Evolutionary conservation across 1,140 invertebrate genomes (phyloP).

Genomic region (Brachionus asplanchnoidis): DNA sequence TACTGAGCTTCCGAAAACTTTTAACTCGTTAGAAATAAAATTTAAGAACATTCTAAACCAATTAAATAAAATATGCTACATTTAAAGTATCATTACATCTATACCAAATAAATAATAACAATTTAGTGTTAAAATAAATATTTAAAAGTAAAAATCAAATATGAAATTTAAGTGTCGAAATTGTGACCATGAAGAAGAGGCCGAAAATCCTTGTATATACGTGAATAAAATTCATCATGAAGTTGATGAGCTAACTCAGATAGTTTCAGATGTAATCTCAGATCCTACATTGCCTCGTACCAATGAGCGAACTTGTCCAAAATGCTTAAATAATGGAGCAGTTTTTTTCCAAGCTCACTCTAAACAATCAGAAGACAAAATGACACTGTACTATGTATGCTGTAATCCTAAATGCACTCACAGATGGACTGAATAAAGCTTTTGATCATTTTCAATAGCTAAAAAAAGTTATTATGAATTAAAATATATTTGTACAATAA

Average conservation of each 20-base stretch:
- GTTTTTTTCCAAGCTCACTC: constrained; percentile 93
- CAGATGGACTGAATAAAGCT: constrained; percentile 85
- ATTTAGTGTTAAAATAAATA: too few species aligned
- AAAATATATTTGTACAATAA: background rate
- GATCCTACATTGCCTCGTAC: constrained; percentile 95
- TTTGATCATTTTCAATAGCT: background rate
- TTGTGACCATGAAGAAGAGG: constrained; percentile 90
- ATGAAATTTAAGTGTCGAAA: constrained; percentile 71
- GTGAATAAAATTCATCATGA: constrained; percentile 99
- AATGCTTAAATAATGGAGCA: constrained; percentile 83
- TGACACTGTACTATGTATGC: constrained; percentile 98
- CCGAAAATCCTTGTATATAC: constrained; percentile 97
- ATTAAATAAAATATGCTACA: too few species aligned
- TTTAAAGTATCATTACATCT: too few species aligned
- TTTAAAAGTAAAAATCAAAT: background rate
- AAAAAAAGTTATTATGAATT: background rate
- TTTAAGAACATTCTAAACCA: too few species aligned
- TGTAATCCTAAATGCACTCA: constrained; percentile 86
- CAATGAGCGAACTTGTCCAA: constrained; percentile 94
- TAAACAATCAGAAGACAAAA: constrained; percentile 90
- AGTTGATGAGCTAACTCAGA: constrained; percentile 63
- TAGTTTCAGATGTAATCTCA: constrained; percentile 78
- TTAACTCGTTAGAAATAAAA: too few species aligned
- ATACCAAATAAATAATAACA: too few species aligned
- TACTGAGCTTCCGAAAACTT: too few species aligned